Percentiles rank a stretch among this genome's conserved stretches.
phyloP scores from a whole-genome alignment of 2,113 vertebrate species.

The Rhombomys opimus region DNA sequence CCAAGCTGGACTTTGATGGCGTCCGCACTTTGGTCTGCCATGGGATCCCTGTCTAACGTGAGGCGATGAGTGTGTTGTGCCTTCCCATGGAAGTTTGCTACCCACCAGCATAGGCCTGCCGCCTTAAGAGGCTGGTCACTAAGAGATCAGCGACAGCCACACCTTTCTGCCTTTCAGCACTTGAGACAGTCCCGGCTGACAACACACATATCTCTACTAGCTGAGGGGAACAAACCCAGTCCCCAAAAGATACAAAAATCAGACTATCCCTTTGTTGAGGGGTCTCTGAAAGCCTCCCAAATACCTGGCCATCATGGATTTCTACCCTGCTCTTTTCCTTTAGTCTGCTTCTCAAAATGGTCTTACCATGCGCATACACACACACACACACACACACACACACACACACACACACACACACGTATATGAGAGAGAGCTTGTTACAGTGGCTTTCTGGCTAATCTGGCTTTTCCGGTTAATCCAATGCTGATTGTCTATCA shows the following conservation, averaged over 20 bases:
- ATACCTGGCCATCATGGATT: not conserved
- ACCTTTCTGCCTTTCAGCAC: not conserved
- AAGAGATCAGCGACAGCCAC: not conserved
- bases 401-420: not conserved
- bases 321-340: not conserved
- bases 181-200: not conserved
- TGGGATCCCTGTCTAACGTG: not conserved
- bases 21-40: not conserved
- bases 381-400: not conserved
- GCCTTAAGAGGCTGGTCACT: not conserved
- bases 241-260: not conserved
- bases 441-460: not conserved
- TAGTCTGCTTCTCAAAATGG: not conserved
- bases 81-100: not conserved
- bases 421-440: too few species aligned
- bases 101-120: not conserved
- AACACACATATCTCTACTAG: not conserved
- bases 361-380: not conserved
- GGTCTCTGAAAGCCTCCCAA: not conserved
- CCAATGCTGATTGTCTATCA: not conserved
- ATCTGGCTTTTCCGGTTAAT: not conserved
- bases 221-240: not conserved
- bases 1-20: not conserved
- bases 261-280: not conserved
- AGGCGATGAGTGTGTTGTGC: not conserved